phyloP scores from a whole-genome alignment of 37 sponge, comb jelly and placozoan species.

The Haliclona indistincta region DNA sequence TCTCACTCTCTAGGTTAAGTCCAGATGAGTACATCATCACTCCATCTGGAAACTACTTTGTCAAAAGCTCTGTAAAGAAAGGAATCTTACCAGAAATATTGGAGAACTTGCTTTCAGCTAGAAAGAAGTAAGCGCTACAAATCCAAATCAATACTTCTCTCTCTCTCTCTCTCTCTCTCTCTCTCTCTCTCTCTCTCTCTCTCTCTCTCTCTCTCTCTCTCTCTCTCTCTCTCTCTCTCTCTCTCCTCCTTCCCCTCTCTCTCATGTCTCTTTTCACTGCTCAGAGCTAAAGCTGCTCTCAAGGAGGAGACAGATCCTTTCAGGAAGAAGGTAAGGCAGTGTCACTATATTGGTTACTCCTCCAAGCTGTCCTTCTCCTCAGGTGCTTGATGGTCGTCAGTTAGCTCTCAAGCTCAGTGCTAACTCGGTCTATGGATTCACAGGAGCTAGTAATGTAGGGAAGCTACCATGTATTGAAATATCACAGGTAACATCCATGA shows the following conservation, averaged over 20 bases:
- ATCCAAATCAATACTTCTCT: background rate
- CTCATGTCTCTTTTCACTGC: background rate
- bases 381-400: conserved; percentile 95
- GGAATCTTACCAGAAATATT: background rate
- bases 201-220: conserved; percentile 4
- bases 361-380: background rate
- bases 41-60: conserved; percentile 71
- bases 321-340: conserved; percentile 60
- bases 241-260: background rate
- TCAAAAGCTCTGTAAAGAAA: conserved; percentile 33
- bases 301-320: conserved; percentile 93
- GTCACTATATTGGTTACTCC: background rate
- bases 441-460: conserved; percentile 88
- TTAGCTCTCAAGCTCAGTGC: conserved; percentile 96
- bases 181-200: conserved; percentile 3
- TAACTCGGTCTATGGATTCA: conserved; percentile 99
- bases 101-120: background rate
- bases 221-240: conserved; percentile 1
- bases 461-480: conserved; percentile 96
- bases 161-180: background rate
- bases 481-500: conserved; percentile 74
- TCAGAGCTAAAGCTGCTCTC: conserved; percentile 88
- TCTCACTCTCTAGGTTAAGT: conserved; percentile 31
- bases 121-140: background rate
- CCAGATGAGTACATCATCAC: conserved; percentile 95